Evolutionary conservation across 2,113 vertebrate genomes (phyloP).

Genomic region (Gallinago media): DNA sequence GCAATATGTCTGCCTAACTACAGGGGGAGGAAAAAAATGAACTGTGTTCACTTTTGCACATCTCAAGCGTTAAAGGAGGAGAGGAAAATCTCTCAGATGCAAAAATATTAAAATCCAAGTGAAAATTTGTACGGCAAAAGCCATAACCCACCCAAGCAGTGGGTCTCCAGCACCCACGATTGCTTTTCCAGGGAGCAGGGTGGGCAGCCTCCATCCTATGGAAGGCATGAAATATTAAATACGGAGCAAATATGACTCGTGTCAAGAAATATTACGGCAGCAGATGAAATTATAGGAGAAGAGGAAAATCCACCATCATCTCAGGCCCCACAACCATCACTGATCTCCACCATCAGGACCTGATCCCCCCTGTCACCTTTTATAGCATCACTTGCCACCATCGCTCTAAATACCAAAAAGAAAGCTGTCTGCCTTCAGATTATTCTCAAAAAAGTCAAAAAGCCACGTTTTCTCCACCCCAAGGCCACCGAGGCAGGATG

Average conservation of each 20-base stretch:
- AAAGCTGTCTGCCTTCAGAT: background rate
- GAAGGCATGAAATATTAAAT: background rate
- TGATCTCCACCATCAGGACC: background rate
- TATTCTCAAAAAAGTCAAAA: background rate
- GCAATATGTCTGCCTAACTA: background rate
- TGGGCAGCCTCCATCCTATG: too few relatives aligned
- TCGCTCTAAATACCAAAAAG: too few relatives aligned
- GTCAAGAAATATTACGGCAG: background rate
- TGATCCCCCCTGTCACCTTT: too few relatives aligned
- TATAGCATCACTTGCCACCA: accelerated
- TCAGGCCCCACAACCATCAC: background rate
- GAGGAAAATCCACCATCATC: too few relatives aligned
- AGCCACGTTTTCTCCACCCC: background rate
- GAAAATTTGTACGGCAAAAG: background rate
- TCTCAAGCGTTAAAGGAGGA: background rate
- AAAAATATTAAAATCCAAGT: background rate
- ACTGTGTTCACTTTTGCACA: background rate
- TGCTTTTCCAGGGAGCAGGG: background rate
- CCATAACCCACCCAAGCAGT: background rate
- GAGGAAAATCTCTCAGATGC: background rate
- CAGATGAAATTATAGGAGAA: background rate
- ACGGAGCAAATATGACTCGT: background rate
- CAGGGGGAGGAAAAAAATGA: background rate
- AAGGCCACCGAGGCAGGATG: background rate
- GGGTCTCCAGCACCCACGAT: background rate